Evolutionary conservation across 2,797 vertebrate genomes (phyloP).

Genomic region (Notolepis coatsorum): DNA sequence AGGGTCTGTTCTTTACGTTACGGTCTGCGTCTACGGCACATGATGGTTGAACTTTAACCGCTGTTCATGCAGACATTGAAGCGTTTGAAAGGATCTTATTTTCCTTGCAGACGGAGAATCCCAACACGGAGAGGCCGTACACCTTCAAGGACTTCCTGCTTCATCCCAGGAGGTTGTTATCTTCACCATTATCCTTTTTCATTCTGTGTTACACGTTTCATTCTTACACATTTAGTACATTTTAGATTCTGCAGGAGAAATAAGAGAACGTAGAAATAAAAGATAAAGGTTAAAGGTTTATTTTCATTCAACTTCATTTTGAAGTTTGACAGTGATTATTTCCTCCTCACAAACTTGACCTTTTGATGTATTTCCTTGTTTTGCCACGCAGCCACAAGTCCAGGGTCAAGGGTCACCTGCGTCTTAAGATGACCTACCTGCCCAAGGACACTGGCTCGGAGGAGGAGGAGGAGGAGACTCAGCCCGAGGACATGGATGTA

Average conservation of each 20-base stretch:
- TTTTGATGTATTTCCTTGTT: background rate
- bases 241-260: conserved; percentile 6
- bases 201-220: conserved; percentile 35
- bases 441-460: conserved; percentile 89
- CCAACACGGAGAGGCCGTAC: conserved; percentile 92
- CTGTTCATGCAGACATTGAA: background rate
- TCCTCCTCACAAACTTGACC: background rate
- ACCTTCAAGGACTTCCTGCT: conserved; percentile 98
- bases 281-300: too few species aligned
- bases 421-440: conserved; percentile 97
- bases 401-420: conserved; percentile 95
- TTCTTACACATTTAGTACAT: conserved; percentile 19
- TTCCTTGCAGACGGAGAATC: conserved; percentile 94
- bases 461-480: conserved; percentile 90
- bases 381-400: conserved; percentile 89
- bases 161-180: conserved; percentile 94
- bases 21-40: conserved; percentile 65
- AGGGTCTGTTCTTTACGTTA: conserved; percentile 63
- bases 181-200: too few species aligned
- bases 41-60: conserved; percentile 3
- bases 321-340: background rate
- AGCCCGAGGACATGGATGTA: conserved; percentile 90
- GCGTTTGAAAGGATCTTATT: conserved; percentile 27
- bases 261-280: background rate
- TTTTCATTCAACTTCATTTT: conserved; percentile 16